phyloP scores from a whole-genome alignment of 2,797 vertebrate species.

The Epinephelus malabaricus region DNA sequence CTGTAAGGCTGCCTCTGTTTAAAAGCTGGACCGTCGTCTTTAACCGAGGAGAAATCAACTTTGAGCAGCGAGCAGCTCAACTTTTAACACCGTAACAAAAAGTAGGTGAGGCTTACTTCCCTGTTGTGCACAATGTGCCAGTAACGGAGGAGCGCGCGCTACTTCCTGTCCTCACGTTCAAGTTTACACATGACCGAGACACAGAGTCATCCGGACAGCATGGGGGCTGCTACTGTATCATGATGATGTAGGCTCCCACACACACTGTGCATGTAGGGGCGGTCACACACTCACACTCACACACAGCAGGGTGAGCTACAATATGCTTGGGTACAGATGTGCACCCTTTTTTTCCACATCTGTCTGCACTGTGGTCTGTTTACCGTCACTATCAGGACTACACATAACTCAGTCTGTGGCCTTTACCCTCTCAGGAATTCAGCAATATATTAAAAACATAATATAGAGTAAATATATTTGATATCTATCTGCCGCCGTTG shows the following conservation, averaged over 20 bases:
- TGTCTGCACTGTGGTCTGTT: no score
- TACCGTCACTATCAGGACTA: no score
- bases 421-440: background rate
- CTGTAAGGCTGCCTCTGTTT: background rate
- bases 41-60: background rate
- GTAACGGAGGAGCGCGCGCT: conserved; percentile 19
- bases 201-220: background rate
- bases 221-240: background rate
- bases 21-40: background rate
- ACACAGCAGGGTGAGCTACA: background rate
- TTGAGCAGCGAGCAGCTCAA: background rate
- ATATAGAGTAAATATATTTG: accelerated
- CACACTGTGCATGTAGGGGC: background rate
- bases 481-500: background rate
- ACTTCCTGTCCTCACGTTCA: conserved; percentile 72
- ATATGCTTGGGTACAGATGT: no score
- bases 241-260: no score
- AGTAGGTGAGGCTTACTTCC: conserved; percentile 63
- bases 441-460: no score
- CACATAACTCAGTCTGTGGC: no score
- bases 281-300: no score
- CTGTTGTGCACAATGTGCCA: conserved; percentile 51
- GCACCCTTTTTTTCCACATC: background rate
- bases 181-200: conserved; percentile 8
- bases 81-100: conserved; percentile 14